Evolutionary conservation across 2,797 vertebrate genomes (phyloP).

Genomic region (Gambelia wislizenii): DNA sequence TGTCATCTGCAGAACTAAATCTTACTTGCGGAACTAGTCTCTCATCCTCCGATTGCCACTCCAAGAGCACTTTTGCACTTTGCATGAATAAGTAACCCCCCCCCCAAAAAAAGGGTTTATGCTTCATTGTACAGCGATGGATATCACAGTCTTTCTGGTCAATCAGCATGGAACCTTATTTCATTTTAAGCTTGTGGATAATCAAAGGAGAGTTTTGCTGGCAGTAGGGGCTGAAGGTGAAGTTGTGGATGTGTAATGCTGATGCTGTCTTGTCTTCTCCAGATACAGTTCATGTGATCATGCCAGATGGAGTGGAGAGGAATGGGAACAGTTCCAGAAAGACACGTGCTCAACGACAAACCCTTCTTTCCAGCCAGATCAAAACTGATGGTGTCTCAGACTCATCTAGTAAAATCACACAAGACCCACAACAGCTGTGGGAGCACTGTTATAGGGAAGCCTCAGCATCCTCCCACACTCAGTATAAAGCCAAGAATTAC

Average conservation of each 20-base stretch:
- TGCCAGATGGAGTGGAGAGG: slow-evolving; percentile 84
- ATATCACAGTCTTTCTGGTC: neutral
- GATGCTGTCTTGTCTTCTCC: slow-evolving; percentile 62
- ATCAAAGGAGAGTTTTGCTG: neutral
- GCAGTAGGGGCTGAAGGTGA: neutral
- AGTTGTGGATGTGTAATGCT: slow-evolving; percentile 28
- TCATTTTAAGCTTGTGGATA: neutral
- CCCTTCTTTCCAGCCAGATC: slow-evolving; percentile 86
- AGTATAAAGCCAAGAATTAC: slow-evolving; percentile 75
- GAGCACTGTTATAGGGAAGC: slow-evolving; percentile 65
- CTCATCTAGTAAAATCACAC: slow-evolving; percentile 72
- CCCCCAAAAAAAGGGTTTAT: neutral
- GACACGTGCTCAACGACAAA: slow-evolving; percentile 85
- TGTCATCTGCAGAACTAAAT: neutral
- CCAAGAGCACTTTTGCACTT: neutral
- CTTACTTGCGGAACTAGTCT: neutral
- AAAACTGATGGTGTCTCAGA: slow-evolving; percentile 82
- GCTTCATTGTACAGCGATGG: neutral
- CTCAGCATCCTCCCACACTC: slow-evolving; percentile 45
- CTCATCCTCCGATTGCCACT: neutral
- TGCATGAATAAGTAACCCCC: neutral
- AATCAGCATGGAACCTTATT: neutral
- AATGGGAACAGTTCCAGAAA: slow-evolving; percentile 81
- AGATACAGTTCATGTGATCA: slow-evolving; percentile 99
- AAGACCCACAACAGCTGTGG: slow-evolving; percentile 77